Base-by-base conservation (phyloP, 2,888 invertebrate genomes). In the Dermolepida albohirtum region DNA sequence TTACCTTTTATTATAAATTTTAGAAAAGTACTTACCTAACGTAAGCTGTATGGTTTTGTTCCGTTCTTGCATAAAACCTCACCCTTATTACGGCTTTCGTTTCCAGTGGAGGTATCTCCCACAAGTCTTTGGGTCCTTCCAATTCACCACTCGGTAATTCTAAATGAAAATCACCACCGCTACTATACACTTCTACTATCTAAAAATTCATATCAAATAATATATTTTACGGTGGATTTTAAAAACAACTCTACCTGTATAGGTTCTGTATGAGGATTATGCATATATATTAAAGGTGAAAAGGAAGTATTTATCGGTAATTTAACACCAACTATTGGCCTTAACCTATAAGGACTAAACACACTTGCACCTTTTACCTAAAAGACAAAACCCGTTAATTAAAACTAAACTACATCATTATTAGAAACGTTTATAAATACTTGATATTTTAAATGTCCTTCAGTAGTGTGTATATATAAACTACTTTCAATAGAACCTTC, bases 391-490 rank as follows among this genome's bases (percentile, higher is more conserved):
- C 64, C 47, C 62, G 34, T 66, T 54, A 44, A 66, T 41, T 29
- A 50, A 34, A 10, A 10, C 5, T 29, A 29, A 29, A 29, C 8
- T 34, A 43, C 41, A 8, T 6, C 5, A 43, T 44, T 6, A 39
- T 34, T 39, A 51, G 41, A 7, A 16, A 27, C 10, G 1, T 8
- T 14, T n/a, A 22, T 43, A 78, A 81, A 82, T 83, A 94, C 95
- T 79, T 91, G 89, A 83, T 96, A 95, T 83, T 92, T 92, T 81
- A 95, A 90, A 75, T 93, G 92, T 73, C 98, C 98, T 83, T 93
- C 92, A 70, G 97, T 96, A 41, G 98, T 97, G 85, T 97, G 97
- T 80, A 98, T 93, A 84, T 92, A 93, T 79, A 98, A 89, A 81
- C 90, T 91, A 81, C 95, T 94, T 82, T 94, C 89, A 73, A 94